phyloP scores from a whole-genome alignment of 2,113 vertebrate species.

The Myrmecophaga tridactyla region DNA sequence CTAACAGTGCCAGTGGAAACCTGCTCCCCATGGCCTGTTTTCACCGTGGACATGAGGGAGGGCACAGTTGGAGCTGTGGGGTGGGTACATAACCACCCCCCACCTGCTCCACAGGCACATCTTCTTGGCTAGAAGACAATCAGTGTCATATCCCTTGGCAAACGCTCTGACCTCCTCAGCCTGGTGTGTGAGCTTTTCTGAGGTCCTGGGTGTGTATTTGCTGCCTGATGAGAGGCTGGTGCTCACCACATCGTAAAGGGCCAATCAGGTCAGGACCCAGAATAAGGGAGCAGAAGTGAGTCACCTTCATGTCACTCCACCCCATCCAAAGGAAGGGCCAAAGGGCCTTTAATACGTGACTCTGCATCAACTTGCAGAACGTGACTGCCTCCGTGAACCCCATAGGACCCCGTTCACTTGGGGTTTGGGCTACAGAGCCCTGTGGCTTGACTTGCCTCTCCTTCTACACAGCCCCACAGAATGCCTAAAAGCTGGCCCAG shows the following conservation, averaged over 20 bases:
- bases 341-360: too few relatives aligned
- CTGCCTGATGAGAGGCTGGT: background rate
- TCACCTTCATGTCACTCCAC: rapidly evolving
- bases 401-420: background rate
- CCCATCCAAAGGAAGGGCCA: background rate
- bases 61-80: too few relatives aligned
- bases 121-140: background rate
- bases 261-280: background rate
- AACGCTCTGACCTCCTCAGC: background rate
- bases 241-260: background rate
- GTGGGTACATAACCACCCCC: background rate
- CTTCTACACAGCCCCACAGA: background rate
- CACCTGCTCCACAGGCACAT: background rate
- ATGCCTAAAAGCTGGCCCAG: background rate
- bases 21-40: background rate
- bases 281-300: background rate
- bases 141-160: background rate
- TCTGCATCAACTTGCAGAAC: background rate
- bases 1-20: background rate
- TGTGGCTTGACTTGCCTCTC: background rate
- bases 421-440: too few relatives aligned
- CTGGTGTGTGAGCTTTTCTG: background rate
- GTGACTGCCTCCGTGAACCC: background rate
- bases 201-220: background rate
- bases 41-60: background rate